These are phyloP conservation scores for Thalassaphorura encarpata DNA, from an alignment of 1,140 invertebrate species.

Conservation along the genomic window DNA sequence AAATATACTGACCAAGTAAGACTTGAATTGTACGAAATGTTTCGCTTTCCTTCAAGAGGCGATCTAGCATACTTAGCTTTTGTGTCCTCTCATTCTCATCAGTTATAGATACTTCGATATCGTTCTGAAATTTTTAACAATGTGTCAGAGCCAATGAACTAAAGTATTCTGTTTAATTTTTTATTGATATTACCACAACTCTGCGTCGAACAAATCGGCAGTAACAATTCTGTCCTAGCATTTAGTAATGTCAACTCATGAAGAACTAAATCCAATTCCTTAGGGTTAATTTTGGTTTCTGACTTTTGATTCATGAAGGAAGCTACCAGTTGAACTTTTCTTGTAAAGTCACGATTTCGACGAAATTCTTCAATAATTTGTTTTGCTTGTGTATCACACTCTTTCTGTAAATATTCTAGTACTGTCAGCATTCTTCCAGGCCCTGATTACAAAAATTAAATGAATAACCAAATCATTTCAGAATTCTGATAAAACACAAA, in stretches of 20 bases:
- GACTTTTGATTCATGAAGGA: conserved; percentile 39
- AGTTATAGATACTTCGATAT: conserved; percentile 53
- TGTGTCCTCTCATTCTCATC: conserved; percentile 46
- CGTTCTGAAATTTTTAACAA: conserved; percentile 44
- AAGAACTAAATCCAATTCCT: conserved; percentile 77
- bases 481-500: too few relatives aligned
- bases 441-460: too few relatives aligned
- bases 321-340: conserved; percentile 53
- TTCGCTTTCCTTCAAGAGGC: conserved; percentile 62
- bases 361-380: conserved; percentile 67
- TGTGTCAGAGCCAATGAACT: neutral
- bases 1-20: conserved; percentile 76
- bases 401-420: conserved; percentile 63
- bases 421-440: conserved; percentile 62
- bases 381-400: conserved; percentile 68
- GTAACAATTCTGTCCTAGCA: conserved; percentile 79
- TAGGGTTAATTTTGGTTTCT: conserved; percentile 53
- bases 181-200: conserved; percentile 50
- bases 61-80: conserved; percentile 51
- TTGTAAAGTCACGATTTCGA: conserved; percentile 57
- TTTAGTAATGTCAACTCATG: conserved; percentile 87
- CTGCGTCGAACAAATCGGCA: conserved; percentile 74
- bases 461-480: too few relatives aligned
- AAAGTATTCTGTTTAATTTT: neutral
- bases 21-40: conserved; percentile 79